Percentiles rank a stretch among this genome's conserved stretches.
phyloP scores from a whole-genome alignment of 2,113 vertebrate species.

The Melanotaenia duboulayi region DNA sequence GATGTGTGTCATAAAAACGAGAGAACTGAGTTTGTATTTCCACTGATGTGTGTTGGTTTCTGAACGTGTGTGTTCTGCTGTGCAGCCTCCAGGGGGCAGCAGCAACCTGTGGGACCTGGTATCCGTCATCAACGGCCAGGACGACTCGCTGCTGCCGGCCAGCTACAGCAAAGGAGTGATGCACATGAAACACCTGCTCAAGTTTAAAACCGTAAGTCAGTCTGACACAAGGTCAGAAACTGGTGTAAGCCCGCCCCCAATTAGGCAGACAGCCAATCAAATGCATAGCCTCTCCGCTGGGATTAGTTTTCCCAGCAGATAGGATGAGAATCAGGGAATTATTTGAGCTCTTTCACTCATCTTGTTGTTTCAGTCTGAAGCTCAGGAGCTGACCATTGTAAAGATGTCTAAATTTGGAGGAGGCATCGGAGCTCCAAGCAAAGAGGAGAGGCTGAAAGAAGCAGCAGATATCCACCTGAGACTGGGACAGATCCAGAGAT shows the following conservation, averaged over 20 bases:
- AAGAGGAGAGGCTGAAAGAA: slow-evolving; percentile 94
- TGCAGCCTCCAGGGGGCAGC: slow-evolving; percentile 94
- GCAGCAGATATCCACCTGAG: slow-evolving; percentile 95
- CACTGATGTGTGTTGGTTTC: background rate
- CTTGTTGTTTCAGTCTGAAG: slow-evolving; percentile 87
- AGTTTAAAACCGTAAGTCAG: slow-evolving; percentile 91
- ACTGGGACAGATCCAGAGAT: slow-evolving; percentile 94
- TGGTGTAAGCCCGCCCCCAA: slow-evolving; percentile 7
- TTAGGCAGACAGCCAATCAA: background rate
- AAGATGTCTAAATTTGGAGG: slow-evolving; percentile 98
- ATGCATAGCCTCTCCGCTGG: too few relatives aligned
- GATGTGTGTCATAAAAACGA: too few relatives aligned
- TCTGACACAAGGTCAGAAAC: background rate
- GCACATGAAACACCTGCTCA: slow-evolving; percentile 94
- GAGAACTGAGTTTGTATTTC: background rate
- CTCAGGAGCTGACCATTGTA: slow-evolving; percentile 95
- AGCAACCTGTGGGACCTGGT: slow-evolving; percentile 97
- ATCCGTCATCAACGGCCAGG: slow-evolving; percentile 92
- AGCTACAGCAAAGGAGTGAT: slow-evolving; percentile 95
- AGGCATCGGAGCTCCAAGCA: slow-evolving; percentile 94
- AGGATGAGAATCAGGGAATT: too few relatives aligned
- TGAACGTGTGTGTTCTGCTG: background rate
- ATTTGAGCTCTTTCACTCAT: too few relatives aligned
- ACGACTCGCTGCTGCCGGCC: slow-evolving; percentile 93
- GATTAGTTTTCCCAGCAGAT: too few relatives aligned